Conservation (phyloP, 2,888 invertebrate species). For the Drosophila fulvimacula region DNA sequence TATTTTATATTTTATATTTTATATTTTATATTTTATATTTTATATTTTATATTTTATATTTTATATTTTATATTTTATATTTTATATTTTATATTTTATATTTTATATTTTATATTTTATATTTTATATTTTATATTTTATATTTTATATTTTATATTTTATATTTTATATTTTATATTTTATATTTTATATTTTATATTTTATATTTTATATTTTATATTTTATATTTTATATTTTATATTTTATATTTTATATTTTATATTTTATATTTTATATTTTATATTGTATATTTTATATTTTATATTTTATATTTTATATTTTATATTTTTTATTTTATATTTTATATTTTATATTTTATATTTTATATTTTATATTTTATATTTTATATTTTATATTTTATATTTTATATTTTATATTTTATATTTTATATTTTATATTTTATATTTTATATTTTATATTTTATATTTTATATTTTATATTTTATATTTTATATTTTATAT, state of each 20-base stretch:
- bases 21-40: no score
- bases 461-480: background rate
- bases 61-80: background rate
- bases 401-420: background rate
- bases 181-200: background rate
- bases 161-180: background rate
- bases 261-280: constrained; percentile 1
- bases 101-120: background rate
- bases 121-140: background rate
- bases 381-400: background rate
- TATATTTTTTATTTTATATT: background rate
- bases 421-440: background rate
- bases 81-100: background rate
- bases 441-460: background rate
- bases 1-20: background rate
- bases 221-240: background rate
- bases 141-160: background rate
- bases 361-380: constrained; percentile 3
- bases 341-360: background rate
- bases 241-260: background rate
- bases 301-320: background rate
- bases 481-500: background rate
- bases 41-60: background rate
- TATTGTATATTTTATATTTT: background rate
- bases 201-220: background rate